Base-by-base conservation (phyloP, 1,140 invertebrate genomes). In the Varroa destructor region DNA sequence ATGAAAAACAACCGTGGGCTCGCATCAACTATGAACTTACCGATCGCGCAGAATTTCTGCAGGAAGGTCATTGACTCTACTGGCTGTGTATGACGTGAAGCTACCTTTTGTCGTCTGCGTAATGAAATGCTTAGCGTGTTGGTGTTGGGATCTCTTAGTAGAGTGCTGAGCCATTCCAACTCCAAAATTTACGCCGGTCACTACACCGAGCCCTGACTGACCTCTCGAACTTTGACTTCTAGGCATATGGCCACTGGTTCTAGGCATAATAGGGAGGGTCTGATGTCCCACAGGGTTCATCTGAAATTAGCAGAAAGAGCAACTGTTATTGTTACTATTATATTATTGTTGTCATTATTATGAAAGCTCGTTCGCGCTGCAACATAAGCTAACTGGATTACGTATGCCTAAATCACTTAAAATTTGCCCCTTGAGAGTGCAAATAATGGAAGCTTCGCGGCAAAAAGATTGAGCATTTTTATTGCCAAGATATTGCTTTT, bases 261-360 rank as follows among this genome's bases (percentile, higher is more conserved):
- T 12, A 37, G 61, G 61, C 37, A 46, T 46, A 43, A 67, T 14
- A 12, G 61, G 61, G 12, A 67, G 37, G 14, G 61, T 67, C 40
- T 67, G 40, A 46, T 67, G 61, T 46, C 61, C 61, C 40, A 67
- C 61, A 40, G 61, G 61, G 46, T 67, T 67, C 61, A 67, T 67
- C 14, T 67, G 8, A 51, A 51, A 51, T 5, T 51, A 5, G 8
- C 46, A 51, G 8, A 51, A 8, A 51, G 8, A 51, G 46, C 3
- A 51, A 8, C 46, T 5, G 3, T 5, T 51, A 51, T 51, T 51
- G 46, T 51, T 51, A 5, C 46, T 5, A 5, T 51, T 8, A 51
- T 51, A 8, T 5, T 8, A 8, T 51, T 5, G 8, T 51, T 51
- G 46, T 51, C 8, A 51, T 51, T 51, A 51, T 3, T 51, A 8